Evolutionary conservation across 2,888 invertebrate species (phyloP).

Genomic region (Parasteatoda lunata): DNA sequence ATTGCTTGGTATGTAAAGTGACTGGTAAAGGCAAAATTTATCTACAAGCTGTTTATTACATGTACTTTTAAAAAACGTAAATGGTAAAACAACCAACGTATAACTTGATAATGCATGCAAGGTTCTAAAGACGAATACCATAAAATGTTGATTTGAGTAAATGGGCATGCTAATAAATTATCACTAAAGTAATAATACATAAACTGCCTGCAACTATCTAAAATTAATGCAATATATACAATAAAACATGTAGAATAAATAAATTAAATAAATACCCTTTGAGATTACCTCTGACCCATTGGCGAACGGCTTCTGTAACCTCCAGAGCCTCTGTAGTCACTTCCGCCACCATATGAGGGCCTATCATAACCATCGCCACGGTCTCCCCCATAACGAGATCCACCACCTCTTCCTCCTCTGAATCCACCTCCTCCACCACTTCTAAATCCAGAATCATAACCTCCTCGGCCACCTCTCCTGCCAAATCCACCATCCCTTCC

Average conservation of each 20-base stretch:
- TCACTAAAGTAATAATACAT: too few species aligned
- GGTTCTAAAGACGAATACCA: too few species aligned
- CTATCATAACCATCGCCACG: slow-evolving; percentile 43
- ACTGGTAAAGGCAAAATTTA: too few species aligned
- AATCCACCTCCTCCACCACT: slow-evolving; percentile 75
- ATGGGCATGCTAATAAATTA: too few species aligned
- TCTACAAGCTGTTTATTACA: too few species aligned
- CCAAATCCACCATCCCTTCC: slow-evolving; percentile 69
- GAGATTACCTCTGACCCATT: slow-evolving; percentile 69
- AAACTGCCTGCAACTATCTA: too few species aligned
- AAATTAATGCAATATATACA: too few species aligned
- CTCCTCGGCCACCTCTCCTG: slow-evolving; percentile 75
- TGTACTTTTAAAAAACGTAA: too few species aligned
- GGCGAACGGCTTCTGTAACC: slow-evolving; percentile 70
- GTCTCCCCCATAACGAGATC: slow-evolving; percentile 72
- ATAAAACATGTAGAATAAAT: neutral
- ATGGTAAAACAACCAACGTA: too few species aligned
- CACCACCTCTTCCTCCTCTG: slow-evolving; percentile 74
- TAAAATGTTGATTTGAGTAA: too few species aligned
- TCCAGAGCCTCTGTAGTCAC: slow-evolving; percentile 47
- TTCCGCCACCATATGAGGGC: slow-evolving; percentile 45
- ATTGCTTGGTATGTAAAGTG: too few species aligned
- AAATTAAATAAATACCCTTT: neutral
- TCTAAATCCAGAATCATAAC: slow-evolving; percentile 75
- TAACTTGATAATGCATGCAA: too few species aligned